Percentiles rank a stretch among this genome's conserved stretches.
Conservation (phyloP, 2,797 vertebrate species). For the Valencia hispanica region DNA sequence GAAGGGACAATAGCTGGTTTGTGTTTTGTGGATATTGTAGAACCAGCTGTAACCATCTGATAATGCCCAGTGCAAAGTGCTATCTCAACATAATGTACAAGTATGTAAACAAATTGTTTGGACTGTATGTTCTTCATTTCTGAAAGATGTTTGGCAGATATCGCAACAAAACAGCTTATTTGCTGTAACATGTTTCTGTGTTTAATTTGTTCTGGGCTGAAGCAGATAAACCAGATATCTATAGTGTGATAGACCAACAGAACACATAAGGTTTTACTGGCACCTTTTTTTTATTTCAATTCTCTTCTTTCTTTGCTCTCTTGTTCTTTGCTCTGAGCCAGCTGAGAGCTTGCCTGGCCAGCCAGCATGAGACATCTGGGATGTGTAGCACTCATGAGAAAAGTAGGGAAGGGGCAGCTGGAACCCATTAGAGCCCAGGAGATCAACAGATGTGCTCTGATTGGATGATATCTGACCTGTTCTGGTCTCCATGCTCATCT, state of each 20-base stretch:
- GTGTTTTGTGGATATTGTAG: neutral
- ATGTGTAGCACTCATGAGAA: slow-evolving; percentile 70
- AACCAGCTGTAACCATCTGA: slow-evolving; percentile 9
- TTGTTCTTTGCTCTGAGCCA: slow-evolving; percentile 47
- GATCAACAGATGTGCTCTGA: slow-evolving; percentile 58
- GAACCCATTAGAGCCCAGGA: slow-evolving; percentile 54
- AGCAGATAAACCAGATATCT: slow-evolving; percentile 25
- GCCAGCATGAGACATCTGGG: slow-evolving; percentile 79
- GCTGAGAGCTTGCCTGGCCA: slow-evolving; percentile 65
- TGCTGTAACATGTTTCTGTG: slow-evolving; percentile 19
- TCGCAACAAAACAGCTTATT: slow-evolving; percentile 12
- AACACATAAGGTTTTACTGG: slow-evolving; percentile 48
- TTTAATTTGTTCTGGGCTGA: slow-evolving; percentile 21
- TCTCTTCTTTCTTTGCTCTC: slow-evolving; percentile 16
- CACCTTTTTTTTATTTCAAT: slow-evolving; percentile 22
- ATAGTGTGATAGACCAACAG: slow-evolving; percentile 31
- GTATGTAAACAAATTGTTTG: slow-evolving; percentile 27
- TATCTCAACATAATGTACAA: slow-evolving; percentile 9
- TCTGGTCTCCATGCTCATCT: slow-evolving; percentile 33
- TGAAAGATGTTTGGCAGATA: slow-evolving; percentile 22
- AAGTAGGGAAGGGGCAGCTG: slow-evolving; percentile 58
- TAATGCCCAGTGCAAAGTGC: slow-evolving; percentile 31
- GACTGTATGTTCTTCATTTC: slow-evolving; percentile 7
- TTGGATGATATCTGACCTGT: slow-evolving; percentile 55
- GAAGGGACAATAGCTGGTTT: neutral